Evolutionary conservation across 1,140 invertebrate genomes (phyloP).

Genomic region (Brachystomella parvula): DNA sequence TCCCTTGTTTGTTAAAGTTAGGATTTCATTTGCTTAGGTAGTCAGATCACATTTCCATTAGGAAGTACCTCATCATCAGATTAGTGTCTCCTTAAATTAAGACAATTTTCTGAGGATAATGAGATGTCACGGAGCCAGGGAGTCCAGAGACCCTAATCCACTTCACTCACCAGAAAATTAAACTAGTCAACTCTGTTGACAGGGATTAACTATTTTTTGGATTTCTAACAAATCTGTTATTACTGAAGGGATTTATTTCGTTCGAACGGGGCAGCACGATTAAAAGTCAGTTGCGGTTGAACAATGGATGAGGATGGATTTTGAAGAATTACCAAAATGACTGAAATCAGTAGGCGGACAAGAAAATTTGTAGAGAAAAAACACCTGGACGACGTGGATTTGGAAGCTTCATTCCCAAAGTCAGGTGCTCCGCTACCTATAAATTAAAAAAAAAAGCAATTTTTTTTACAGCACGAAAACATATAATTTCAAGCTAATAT

Average conservation of each 20-base stretch:
- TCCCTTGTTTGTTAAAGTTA: no score
- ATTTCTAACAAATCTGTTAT: neutral
- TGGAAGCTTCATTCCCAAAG: constrained; percentile 1
- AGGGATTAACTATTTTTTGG: neutral
- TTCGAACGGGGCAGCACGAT: neutral
- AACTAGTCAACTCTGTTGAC: constrained; percentile 8
- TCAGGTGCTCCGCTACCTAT: neutral
- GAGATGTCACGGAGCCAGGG: neutral
- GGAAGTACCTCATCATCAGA: neutral
- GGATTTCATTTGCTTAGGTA: no score
- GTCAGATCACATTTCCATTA: neutral
- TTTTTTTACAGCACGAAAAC: no score
- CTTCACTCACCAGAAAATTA: neutral
- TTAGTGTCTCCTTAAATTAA: neutral
- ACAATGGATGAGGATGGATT: neutral
- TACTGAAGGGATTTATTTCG: neutral
- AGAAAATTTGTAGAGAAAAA: neutral
- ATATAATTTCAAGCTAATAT: no score
- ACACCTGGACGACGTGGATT: neutral
- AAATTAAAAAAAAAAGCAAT: neutral
- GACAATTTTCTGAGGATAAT: neutral
- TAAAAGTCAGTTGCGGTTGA: neutral
- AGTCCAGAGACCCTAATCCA: neutral
- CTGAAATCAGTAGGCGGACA: neutral
- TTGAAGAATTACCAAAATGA: neutral